These are phyloP conservation scores for Amphimallon solstitiale DNA, from an alignment of 2,888 invertebrate species.

Conservation along the genomic window DNA sequence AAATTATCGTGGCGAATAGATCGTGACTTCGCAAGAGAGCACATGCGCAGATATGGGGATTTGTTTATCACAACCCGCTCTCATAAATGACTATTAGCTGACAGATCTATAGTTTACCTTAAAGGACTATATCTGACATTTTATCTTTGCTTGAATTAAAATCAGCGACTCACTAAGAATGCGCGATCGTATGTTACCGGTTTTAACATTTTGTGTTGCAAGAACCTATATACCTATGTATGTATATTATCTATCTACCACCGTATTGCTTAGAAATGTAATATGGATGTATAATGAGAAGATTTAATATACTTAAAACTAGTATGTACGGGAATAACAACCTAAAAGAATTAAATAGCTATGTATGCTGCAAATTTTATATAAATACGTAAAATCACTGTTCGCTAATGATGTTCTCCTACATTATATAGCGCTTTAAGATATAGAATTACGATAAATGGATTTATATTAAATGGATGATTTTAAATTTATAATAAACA, in stretches of 20 bases:
- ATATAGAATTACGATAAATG: too few relatives aligned
- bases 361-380: too few relatives aligned
- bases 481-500: too few relatives aligned
- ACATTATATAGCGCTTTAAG: too few relatives aligned
- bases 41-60: conserved; percentile 62
- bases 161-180: conserved; percentile 39
- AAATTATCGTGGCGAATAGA: conserved; percentile 59
- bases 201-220: conserved; percentile 29
- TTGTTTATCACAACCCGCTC: conserved; percentile 60
- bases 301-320: neutral
- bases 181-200: conserved; percentile 33
- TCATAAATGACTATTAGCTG: conserved; percentile 62
- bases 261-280: neutral
- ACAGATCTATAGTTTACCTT: conserved; percentile 61
- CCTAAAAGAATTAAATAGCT: too few relatives aligned
- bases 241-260: neutral
- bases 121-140: conserved; percentile 45
- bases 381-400: too few relatives aligned
- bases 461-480: too few relatives aligned
- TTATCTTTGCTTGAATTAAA: conserved; percentile 43
- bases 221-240: neutral
- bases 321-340: neutral
- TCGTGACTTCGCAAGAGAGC: conserved; percentile 59
- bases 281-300: neutral
- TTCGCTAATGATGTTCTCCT: too few relatives aligned